A percentile compares a stretch with the other conserved stretches of the same genome.
phyloP scores from a whole-genome alignment of 2,113 vertebrate genomes.

The Sceloporus undulatus region DNA sequence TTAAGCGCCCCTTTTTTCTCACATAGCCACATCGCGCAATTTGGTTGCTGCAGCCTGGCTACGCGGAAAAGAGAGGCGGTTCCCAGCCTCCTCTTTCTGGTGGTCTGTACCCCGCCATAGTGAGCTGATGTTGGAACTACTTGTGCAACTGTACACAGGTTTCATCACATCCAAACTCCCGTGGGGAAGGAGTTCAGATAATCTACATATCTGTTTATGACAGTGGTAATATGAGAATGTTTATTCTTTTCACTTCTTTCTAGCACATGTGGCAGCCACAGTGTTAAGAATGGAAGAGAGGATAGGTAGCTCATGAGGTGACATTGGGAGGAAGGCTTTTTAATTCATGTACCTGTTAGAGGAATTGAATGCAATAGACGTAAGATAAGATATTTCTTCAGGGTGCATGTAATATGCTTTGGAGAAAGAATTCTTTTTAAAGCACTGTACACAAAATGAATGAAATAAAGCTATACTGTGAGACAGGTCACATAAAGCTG shows the following conservation, averaged over 20 bases:
- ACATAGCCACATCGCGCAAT: too few relatives aligned
- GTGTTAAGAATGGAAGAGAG: neutral
- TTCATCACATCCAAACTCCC: neutral
- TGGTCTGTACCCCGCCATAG: neutral
- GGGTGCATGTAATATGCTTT: neutral
- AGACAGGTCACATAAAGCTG: neutral
- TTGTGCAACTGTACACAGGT: neutral
- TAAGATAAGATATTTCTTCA: neutral
- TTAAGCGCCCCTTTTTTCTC: too few relatives aligned
- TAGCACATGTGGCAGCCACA: neutral
- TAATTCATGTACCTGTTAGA: neutral
- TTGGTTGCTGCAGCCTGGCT: too few relatives aligned
- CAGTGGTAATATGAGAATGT: neutral
- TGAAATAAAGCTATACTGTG: neutral
- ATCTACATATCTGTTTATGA: neutral
- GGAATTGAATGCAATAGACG: neutral
- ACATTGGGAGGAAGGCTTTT: neutral
- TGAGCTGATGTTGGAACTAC: constrained; percentile 1
- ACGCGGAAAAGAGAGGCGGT: too few relatives aligned
- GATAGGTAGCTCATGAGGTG: neutral
- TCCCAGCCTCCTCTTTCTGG: too few relatives aligned
- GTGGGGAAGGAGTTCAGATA: neutral
- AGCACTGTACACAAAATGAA: neutral
- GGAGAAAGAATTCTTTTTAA: neutral
- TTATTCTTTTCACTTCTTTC: neutral